A percentile compares a stretch with the other conserved stretches of the same genome.
phyloP scores from a whole-genome alignment of 2,113 vertebrate genomes.

The Oreocharis arfaki region DNA sequence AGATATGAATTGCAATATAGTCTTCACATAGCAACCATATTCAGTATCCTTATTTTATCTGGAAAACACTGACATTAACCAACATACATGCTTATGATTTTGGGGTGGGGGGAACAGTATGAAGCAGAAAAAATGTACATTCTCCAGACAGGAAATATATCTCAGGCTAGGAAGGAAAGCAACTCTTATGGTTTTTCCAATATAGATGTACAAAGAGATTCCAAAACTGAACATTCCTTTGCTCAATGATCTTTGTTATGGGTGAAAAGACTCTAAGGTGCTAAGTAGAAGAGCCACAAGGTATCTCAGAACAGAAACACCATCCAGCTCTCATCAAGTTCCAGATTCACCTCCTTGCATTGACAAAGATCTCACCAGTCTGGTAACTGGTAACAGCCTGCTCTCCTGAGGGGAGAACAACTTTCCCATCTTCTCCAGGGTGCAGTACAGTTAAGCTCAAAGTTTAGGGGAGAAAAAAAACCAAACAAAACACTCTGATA shows the following conservation, averaged over 20 bases:
- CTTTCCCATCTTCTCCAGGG: not conserved
- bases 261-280: not conserved
- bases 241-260: rapidly evolving
- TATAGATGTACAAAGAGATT: not conserved
- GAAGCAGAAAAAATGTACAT: not conserved
- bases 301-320: not conserved
- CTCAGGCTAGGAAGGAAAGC: not conserved
- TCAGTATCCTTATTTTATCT: not conserved
- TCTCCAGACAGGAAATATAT: not conserved
- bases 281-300: not conserved
- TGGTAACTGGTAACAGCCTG: not conserved
- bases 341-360: not conserved
- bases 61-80: not conserved
- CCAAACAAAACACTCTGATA: not conserved
- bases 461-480: not conserved
- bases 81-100: not conserved
- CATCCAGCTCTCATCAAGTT: not conserved
- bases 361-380: not conserved
- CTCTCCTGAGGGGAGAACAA: not conserved
- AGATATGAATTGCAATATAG: not conserved
- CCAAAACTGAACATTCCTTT: not conserved
- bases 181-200: not conserved
- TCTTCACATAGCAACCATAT: not conserved
- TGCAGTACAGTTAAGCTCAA: not conserved
- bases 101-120: not conserved